Base-by-base conservation (phyloP, 2,797 vertebrate species). In the Graptemys geographica region DNA sequence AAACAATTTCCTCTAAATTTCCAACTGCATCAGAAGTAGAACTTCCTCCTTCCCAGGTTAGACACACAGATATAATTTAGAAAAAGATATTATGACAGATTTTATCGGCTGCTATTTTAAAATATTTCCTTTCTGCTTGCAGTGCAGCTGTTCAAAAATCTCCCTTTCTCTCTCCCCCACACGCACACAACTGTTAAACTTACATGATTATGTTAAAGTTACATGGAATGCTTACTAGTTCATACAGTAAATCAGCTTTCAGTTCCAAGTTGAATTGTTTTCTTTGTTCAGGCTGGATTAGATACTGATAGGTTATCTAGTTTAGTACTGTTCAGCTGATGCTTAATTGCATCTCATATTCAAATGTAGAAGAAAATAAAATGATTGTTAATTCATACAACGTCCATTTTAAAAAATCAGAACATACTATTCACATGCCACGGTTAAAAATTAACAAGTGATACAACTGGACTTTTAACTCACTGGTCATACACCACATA, bases 251-350 rank as follows among this genome's bases (percentile, higher is more conserved):
- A 94, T 37, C 47, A 88, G 96, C 96, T 97, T 97, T 97, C 93
- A 65, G 94, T 96, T 97, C 96, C 96, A 87, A 6, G 86, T 94
- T 93, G 94, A 97, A 79, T 95, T 78, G 94, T 82, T 91, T 94
- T 86, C 96, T 97, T 98, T 98, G 96, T 96, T 97, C 95, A 84
- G 79, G n/a, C 86, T 93, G 96, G 97, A 96, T 96, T 82, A 81
- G 93, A 79, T 92, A 86, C 94, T 93, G 94, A 84, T 87, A 97
- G 95, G 94, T 97, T 97, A 97, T 97, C 96, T 92, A 83, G 95
- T 83, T 96, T 88, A 91, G 95, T 76, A 27, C 95, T 96, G 84
- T 93, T 97, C 91, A 82, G 90, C 87, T 65, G 56, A 37, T 88
- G 83, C 93, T 94, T 95, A 90, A 88, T 97, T 92, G 76, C 18